Evolutionary conservation across 2,888 invertebrate genomes (phyloP).

Genomic region (Carpatolechia fugitivella): DNA sequence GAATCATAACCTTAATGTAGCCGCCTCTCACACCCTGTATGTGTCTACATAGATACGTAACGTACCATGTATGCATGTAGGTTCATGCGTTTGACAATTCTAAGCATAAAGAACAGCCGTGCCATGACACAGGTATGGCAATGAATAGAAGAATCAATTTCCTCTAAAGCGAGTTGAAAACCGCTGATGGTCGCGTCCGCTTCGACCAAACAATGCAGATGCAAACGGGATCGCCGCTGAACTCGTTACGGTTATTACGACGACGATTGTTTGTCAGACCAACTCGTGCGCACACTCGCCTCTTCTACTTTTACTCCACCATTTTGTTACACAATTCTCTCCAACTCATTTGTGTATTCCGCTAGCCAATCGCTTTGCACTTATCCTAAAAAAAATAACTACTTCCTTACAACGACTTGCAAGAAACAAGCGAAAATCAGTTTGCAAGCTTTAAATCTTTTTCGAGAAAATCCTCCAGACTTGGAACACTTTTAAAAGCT

Average conservation of each 20-base stretch:
- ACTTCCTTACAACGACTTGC: background rate
- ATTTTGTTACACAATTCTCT: constrained; percentile 54
- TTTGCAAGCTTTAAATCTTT: constrained; percentile 7
- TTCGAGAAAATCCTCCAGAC: constrained; percentile 5
- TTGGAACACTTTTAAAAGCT: constrained; percentile 1
- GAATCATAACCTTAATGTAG: too few relatives aligned
- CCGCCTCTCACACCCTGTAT: too few relatives aligned
- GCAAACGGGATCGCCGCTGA: constrained; percentile 52
- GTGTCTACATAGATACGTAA: too few relatives aligned
- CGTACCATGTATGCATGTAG: too few relatives aligned
- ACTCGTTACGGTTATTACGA: constrained; percentile 65
- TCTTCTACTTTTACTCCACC: constrained; percentile 42
- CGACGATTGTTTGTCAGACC: constrained; percentile 56
- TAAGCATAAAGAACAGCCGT: background rate
- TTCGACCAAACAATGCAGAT: constrained; percentile 48
- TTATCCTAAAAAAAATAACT: background rate
- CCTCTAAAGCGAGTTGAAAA: constrained; percentile 24
- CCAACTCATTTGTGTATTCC: constrained; percentile 22
- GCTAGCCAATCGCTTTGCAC: constrained; percentile 10
- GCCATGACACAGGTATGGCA: constrained; percentile 10
- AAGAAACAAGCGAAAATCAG: constrained; percentile 2
- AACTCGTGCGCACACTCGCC: constrained; percentile 51
- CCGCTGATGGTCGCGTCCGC: constrained; percentile 11
- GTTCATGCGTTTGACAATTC: background rate
- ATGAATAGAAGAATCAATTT: constrained; percentile 27